phyloP scores from a whole-genome alignment of 2,113 vertebrate genomes.

The Rhineura floridana region DNA sequence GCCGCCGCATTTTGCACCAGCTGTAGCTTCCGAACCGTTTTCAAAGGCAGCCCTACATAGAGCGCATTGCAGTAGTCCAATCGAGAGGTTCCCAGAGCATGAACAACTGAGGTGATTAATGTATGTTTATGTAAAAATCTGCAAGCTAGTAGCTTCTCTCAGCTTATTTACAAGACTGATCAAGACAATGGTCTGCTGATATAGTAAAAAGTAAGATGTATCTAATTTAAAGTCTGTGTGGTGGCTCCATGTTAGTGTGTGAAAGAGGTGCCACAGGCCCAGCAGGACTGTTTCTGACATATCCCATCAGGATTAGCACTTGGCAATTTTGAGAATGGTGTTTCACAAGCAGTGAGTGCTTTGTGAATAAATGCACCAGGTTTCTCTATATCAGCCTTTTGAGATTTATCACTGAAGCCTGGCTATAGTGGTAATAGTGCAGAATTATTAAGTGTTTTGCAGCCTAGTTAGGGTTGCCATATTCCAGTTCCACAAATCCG shows the following conservation, averaged over 20 bases:
- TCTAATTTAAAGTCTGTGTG: neutral
- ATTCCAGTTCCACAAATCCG: no score
- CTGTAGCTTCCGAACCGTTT: no score
- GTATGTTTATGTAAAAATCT: neutral
- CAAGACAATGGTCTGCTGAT: neutral
- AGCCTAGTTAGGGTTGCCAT: neutral
- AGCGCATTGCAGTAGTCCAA: no score
- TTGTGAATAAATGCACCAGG: neutral
- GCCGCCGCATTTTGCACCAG: no score
- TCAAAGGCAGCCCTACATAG: no score
- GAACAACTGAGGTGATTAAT: no score
- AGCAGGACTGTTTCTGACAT: neutral
- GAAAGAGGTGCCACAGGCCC: neutral
- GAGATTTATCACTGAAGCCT: neutral
- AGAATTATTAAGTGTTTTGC: neutral
- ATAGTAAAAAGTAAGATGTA: neutral
- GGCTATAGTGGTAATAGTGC: neutral
- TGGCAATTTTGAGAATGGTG: neutral
- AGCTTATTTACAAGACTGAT: neutral
- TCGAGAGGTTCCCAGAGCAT: no score
- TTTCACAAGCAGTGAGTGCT: neutral
- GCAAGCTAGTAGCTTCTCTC: neutral
- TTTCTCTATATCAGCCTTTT: neutral
- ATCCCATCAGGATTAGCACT: neutral
- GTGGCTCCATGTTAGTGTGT: neutral